Evolutionary conservation across 2,113 vertebrate genomes (phyloP), one percentile per base, ranked within the genome.

Genomic region (Toxostoma redivivum): DNA sequence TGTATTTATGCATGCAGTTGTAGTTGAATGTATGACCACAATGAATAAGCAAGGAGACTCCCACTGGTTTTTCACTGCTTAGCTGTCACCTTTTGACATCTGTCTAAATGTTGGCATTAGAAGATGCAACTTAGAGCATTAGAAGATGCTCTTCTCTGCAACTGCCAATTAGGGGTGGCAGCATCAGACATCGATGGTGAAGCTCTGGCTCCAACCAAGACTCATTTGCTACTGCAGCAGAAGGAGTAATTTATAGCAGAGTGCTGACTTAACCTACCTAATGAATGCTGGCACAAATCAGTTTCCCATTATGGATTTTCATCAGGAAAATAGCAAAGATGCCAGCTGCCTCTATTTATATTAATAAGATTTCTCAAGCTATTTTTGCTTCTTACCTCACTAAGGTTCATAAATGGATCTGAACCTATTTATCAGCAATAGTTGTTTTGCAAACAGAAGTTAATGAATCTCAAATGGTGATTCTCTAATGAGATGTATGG

Each of bases 301-400:
- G 76, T 78, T 85, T 88, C n/a, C 87, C 44, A 30, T 91, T 92
- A 91, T 21, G 73, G 74, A 88, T 95, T 96, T 95, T 86, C 92
- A 83, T 88, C 56, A 88, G 74, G 72, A 85, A 88, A 89, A 82
- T 27, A 88, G 65, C 81, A 86, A 92, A 96, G 81, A 79, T 93
- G 88, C 90, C 93, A 97, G 88, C 78, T 94, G 93, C 84, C 76
- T 92, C 86, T 92, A 74, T 94, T 92, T 94, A 88, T 94, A 96
- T 92, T 90, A 93, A 95, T 94, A 81, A 88, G 67, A 86, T 93
- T 93, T 93, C 88, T 95, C 69, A 74, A 58, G 64, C 81, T 94
- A 79, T 44, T 91, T 93, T 94, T 84, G 57, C 76, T 84, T 81
- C 91, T 82, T 96, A 88, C 74, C 64, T 92, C 86, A 82, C 35